Percentiles rank a stretch among this genome's conserved stretches.
Conservation (phyloP, 2,113 vertebrate species). For the Apodemus speciosus region DNA sequence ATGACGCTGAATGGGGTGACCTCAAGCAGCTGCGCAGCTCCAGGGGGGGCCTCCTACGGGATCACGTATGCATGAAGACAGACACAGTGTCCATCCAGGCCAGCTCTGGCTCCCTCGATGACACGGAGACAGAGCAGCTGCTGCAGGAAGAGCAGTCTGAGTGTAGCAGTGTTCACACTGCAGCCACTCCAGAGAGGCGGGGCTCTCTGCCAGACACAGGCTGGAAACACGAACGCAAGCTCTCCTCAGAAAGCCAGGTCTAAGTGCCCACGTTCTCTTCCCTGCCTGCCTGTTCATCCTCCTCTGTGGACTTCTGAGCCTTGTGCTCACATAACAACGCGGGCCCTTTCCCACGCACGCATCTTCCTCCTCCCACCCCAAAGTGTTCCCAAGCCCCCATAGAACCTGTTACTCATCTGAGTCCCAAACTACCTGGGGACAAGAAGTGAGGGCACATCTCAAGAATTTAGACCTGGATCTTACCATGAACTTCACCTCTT, state of each 20-base stretch:
- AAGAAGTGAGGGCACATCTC: constrained; percentile 32
- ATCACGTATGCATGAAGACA: constrained; percentile 96
- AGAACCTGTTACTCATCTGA: constrained; percentile 45
- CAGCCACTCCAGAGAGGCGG: constrained; percentile 91
- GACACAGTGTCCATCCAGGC: constrained; percentile 98
- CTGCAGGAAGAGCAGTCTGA: constrained; percentile 97
- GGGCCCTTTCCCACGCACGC: constrained; percentile 51
- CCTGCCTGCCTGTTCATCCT: constrained; percentile 56
- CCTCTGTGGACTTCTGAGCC: constrained; percentile 59
- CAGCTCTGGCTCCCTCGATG: constrained; percentile 95
- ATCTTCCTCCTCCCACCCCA: constrained; percentile 1
- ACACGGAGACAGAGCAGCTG: constrained; percentile 97
- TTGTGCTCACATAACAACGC: constrained; percentile 50
- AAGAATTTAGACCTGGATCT: constrained; percentile 67
- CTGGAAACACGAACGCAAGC: constrained; percentile 94
- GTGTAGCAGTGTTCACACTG: constrained; percentile 94
- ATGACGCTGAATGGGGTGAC: constrained; percentile 97
- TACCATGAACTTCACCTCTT: constrained; percentile 43
- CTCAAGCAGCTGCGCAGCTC: constrained; percentile 96
- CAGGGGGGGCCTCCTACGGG: constrained; percentile 92
- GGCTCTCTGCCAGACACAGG: constrained; percentile 94
- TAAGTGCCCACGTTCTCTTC: constrained; percentile 80
- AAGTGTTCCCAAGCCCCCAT: background rate
- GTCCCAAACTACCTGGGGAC: constrained; percentile 35
- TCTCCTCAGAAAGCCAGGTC: constrained; percentile 96